Percentiles rank a stretch among this genome's conserved stretches.
These are phyloP conservation scores for Drepana arcuata DNA, from an alignment of 1,140 invertebrate genomes.

Conservation along the genomic window DNA sequence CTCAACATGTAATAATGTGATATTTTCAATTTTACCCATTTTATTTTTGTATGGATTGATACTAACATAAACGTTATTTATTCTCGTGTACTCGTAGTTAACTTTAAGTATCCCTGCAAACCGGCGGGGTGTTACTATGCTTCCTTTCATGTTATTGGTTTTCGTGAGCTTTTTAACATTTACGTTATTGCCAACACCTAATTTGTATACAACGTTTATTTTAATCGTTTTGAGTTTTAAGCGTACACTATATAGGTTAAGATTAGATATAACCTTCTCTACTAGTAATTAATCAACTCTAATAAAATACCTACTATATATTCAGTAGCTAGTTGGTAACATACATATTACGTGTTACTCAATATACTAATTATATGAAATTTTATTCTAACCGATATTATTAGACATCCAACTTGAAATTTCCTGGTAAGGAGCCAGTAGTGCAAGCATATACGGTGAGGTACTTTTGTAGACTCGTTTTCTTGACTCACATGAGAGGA, in stretches of 20 bases:
- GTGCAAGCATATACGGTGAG: too few relatives aligned
- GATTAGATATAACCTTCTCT: constrained; percentile 50
- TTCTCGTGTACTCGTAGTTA: constrained; percentile 37
- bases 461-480: too few relatives aligned
- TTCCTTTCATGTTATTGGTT: constrained; percentile 60
- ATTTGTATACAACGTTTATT: constrained; percentile 36
- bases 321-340: constrained; percentile 56
- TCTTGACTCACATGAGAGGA: too few relatives aligned
- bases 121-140: constrained; percentile 38
- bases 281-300: constrained; percentile 58
- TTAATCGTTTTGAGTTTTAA: constrained; percentile 51
- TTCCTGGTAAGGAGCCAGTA: too few relatives aligned
- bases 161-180: constrained; percentile 55
- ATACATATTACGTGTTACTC: constrained; percentile 37
- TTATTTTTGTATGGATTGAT: constrained; percentile 44
- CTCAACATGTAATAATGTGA: constrained; percentile 71
- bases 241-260: constrained; percentile 51
- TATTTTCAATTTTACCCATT: constrained; percentile 68
- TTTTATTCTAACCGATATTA: too few relatives aligned
- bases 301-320: constrained; percentile 48
- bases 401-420: too few relatives aligned
- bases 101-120: constrained; percentile 17
- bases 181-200: constrained; percentile 48
- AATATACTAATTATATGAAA: constrained; percentile 24
- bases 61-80: constrained; percentile 56